Conservation (phyloP, 2,113 vertebrate species). For the Oncorhynchus keta region DNA sequence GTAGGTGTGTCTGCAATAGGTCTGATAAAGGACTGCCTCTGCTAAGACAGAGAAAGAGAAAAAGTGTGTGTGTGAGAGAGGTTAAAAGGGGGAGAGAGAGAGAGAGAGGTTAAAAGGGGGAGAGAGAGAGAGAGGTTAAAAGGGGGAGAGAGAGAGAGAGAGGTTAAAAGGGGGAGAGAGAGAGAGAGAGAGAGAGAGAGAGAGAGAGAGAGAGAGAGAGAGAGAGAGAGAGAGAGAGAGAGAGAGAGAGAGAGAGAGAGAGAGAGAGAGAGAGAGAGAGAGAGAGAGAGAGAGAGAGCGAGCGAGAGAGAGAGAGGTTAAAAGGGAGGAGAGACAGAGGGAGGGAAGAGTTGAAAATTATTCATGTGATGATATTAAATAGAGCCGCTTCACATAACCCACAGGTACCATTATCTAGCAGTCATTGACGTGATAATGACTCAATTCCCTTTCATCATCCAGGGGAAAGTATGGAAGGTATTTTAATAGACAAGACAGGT, state of each 20-base stretch:
- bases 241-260: too few species aligned
- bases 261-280: too few species aligned
- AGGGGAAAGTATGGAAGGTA: neutral
- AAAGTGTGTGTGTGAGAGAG: neutral
- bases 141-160: neutral
- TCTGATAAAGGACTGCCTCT: slow-evolving; percentile 48
- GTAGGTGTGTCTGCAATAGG: slow-evolving; percentile 53
- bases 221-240: too few species aligned
- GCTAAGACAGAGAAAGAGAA: neutral
- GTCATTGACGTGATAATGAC: neutral
- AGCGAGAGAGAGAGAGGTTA: too few species aligned
- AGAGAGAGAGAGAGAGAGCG: too few species aligned
- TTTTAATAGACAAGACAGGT: neutral
- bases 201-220: neutral
- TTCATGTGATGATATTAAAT: neutral
- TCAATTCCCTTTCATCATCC: neutral
- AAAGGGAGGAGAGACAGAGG: neutral
- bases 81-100: too few species aligned
- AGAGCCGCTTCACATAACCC: neutral
- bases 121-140: too few species aligned
- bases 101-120: too few species aligned
- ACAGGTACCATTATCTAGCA: neutral
- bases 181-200: neutral
- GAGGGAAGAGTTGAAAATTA: neutral
- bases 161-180: neutral